Percentiles rank a stretch among this genome's conserved stretches.
phyloP scores from a whole-genome alignment of 2,797 vertebrate species.

The Lithobates sylvaticus region DNA sequence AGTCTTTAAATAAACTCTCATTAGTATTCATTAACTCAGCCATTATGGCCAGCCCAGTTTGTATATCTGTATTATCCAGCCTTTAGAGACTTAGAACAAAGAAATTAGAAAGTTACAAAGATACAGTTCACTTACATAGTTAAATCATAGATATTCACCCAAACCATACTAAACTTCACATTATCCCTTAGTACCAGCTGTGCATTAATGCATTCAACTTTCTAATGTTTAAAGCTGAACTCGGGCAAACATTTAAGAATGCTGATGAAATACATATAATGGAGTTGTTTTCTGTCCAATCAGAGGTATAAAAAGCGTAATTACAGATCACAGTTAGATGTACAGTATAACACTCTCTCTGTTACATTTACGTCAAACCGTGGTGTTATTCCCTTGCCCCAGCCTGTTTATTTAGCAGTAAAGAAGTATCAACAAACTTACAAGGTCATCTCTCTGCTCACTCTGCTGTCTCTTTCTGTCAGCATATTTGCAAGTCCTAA shows the following conservation, averaged over 20 bases:
- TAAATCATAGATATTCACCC: not conserved
- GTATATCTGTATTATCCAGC: not conserved
- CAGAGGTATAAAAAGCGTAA: too few relatives aligned
- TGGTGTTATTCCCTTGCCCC: too few relatives aligned
- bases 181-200: not conserved
- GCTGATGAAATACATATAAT: too few relatives aligned
- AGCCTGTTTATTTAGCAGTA: too few relatives aligned
- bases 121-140: not conserved
- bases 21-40: slow-evolving; percentile 29
- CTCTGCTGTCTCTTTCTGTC: too few relatives aligned
- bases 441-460: too few relatives aligned
- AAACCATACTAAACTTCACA: not conserved
- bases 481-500: too few relatives aligned
- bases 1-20: slow-evolving; percentile 15
- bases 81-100: not conserved
- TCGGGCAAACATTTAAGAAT: not conserved
- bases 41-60: slow-evolving; percentile 22
- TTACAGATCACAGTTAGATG: too few relatives aligned
- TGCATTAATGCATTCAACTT: not conserved
- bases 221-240: not conserved
- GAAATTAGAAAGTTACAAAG: not conserved
- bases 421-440: too few relatives aligned
- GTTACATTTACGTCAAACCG: too few relatives aligned
- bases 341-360: too few relatives aligned
- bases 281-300: too few relatives aligned